Evolutionary conservation across 2,113 vertebrate genomes (phyloP).

Genomic region (Gallinago media): DNA sequence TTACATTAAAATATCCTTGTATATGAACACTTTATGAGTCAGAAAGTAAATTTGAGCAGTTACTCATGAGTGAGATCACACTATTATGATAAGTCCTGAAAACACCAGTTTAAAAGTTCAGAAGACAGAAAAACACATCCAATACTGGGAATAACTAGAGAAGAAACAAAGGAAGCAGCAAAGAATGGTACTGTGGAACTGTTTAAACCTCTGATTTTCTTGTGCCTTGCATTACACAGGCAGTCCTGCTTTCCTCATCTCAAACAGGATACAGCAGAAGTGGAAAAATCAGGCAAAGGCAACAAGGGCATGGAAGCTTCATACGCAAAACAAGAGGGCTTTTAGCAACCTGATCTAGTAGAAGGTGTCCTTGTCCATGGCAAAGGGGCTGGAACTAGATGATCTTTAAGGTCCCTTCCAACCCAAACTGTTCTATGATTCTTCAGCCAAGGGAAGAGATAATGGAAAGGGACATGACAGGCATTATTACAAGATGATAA

Average conservation of each 20-base stretch:
- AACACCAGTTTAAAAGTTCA: background rate
- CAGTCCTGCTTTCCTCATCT: background rate
- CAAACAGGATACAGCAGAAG: background rate
- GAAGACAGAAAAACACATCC: background rate
- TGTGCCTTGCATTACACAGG: background rate
- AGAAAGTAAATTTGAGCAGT: conserved; percentile 33
- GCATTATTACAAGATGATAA: background rate
- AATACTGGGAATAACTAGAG: background rate
- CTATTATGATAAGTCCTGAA: background rate
- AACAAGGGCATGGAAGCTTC: background rate
- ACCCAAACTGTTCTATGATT: background rate
- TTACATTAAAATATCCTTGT: conserved; percentile 23
- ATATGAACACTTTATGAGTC: conserved; percentile 37
- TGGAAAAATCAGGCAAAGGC: background rate
- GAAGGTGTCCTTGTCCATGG: background rate
- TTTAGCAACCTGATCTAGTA: background rate
- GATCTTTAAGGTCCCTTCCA: background rate
- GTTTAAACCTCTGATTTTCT: background rate
- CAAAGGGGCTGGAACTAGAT: background rate
- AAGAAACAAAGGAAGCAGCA: background rate
- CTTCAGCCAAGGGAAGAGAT: background rate
- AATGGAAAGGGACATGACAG: background rate
- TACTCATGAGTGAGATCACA: conserved; percentile 19
- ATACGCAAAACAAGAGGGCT: background rate
- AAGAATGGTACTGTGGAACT: background rate